phyloP scores from a whole-genome alignment of 2,888 invertebrate genomes.

The Pollenia griseotomentosa region DNA sequence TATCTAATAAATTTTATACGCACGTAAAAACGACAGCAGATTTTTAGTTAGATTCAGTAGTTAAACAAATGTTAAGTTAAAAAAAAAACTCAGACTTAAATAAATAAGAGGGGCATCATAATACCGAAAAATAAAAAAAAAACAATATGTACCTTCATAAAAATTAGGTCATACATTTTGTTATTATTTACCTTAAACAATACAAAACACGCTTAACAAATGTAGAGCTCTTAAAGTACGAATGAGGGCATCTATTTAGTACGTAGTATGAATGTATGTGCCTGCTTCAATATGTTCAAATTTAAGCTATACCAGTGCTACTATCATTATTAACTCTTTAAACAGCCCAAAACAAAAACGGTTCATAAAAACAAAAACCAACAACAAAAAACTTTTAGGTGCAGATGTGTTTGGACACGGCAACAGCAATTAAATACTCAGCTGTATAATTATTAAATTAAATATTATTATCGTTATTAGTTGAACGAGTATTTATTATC shows the following conservation, averaged over 20 bases:
- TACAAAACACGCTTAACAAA: neutral
- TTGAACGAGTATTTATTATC: constrained; percentile 14
- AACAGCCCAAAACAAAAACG: constrained; percentile 56
- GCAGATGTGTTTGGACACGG: constrained; percentile 60
- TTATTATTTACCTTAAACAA: constrained; percentile 42
- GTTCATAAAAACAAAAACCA: constrained; percentile 8
- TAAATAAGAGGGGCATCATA: constrained; percentile 35
- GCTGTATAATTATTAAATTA: constrained; percentile 27
- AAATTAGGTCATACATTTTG: constrained; percentile 68
- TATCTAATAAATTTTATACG: neutral
- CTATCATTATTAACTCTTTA: constrained; percentile 43
- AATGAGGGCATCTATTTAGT: neutral
- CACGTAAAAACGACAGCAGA: neutral
- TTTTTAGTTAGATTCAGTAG: too few relatives aligned
- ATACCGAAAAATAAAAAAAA: neutral
- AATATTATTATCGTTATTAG: constrained; percentile 27
- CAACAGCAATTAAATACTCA: constrained; percentile 32
- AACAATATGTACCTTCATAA: constrained; percentile 38
- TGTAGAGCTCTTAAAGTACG: neutral
- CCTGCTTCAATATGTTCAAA: too few relatives aligned
- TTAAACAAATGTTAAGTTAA: neutral
- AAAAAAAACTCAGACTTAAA: constrained; percentile 2
- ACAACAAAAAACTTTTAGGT: constrained; percentile 17
- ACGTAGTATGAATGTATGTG: neutral
- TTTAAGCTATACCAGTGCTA: too few relatives aligned